Base-by-base conservation (phyloP, 2,888 invertebrate genomes). In the Drosophila heteroneura region DNA sequence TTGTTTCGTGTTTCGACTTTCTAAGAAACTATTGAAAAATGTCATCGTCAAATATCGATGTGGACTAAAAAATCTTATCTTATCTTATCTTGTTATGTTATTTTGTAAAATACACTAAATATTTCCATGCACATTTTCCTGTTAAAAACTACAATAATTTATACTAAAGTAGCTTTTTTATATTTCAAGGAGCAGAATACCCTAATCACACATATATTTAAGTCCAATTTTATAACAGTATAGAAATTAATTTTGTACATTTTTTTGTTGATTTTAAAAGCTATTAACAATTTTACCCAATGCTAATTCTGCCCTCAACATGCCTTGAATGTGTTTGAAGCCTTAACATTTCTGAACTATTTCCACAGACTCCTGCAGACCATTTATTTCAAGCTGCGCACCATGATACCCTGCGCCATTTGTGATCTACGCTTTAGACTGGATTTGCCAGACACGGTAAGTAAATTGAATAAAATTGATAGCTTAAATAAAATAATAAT, bases 331-430 rank as follows among this genome's bases (percentile, higher is more conserved):
- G 16, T 16, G 7, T 47, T 26, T 16, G 22, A 28, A 28, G 28
- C 28, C 28, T 28, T 28, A 22, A 47, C 33, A 22, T 16, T 10
- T 35, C 26, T n/a, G 12, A 6, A 28, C 26, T 12, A 9, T n/a
- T 30, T 39, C n/a, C 28, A 39, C 63, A 94, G 95, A 81, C 94
- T 96, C 61, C 92, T 96, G 35, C 95, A 96, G 94, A 96, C 96
- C 74, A 96, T 98, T 58, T 97, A 96, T 91, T 98, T 98, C 94
- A 99, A 98, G 94, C 94, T 99, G 85, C 95, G 98, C 16, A 95
- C 97, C 19, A 96, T 98, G 96, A 96, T 96, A 74, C 98, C 98
- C 0, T 97, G 97, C 93, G 97, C 97, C 22, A 94, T 99, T 26
- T 96, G 96, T 77, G 96, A 97, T 92, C 94, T 98, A 37, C 95